phyloP scores from a whole-genome alignment of 1,140 invertebrate genomes.

The Drosophila truncata region DNA sequence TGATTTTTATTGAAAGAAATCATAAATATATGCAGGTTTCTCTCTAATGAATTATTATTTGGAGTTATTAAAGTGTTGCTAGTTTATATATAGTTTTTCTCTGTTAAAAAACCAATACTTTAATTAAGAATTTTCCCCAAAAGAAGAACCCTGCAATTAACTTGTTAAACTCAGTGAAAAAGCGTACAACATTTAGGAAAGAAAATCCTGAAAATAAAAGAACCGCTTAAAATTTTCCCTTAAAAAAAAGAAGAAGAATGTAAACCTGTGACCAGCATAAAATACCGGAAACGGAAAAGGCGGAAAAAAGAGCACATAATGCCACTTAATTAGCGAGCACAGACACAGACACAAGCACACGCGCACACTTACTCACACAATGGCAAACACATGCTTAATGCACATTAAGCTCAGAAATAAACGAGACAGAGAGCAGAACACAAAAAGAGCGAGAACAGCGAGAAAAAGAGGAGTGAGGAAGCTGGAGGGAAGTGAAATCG shows the following conservation, averaged over 20 bases:
- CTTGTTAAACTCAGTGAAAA: constrained; percentile 2
- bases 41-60: background rate
- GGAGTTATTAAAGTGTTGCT: no score
- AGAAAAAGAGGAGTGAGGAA: no score
- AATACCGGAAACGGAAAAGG: constrained; percentile 30
- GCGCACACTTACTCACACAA: constrained; percentile 21
- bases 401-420: constrained; percentile 36
- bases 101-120: background rate
- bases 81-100: background rate
- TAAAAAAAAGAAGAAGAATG: background rate
- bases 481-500: constrained; percentile 13
- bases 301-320: constrained; percentile 46
- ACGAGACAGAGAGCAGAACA: background rate
- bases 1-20: background rate
- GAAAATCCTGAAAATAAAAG: background rate
- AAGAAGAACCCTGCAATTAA: constrained; percentile 10
- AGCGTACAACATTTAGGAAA: background rate
- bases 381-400: constrained; percentile 52
- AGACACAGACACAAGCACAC: constrained; percentile 20
- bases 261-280: constrained; percentile 43
- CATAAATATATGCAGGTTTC: background rate
- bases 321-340: constrained; percentile 57
- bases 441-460: background rate
- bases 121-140: constrained; percentile 1
- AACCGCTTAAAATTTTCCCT: background rate